Evolutionary conservation across 2,113 vertebrate species (phyloP), one percentile per base, ranked within the genome.

Genomic region (Chloebia gouldiae): DNA sequence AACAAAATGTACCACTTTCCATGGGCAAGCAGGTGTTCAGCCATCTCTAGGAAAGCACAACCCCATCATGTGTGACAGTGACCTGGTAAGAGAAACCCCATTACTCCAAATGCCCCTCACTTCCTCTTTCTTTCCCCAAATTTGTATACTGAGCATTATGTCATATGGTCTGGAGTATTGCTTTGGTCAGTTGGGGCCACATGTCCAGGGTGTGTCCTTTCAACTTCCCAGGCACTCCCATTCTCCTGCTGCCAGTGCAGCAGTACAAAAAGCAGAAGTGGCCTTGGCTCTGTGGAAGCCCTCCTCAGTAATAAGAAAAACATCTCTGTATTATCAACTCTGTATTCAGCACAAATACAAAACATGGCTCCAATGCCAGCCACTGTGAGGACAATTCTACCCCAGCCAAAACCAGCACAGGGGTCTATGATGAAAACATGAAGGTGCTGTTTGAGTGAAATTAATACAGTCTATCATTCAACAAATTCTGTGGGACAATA

Each of bases 31-130:
- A 53, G 69, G 16, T 21, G 20, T 53, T 75, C 53, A 53, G 39
- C 9, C 28, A 45, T 39, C 13, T 60, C 45, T 20, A 40, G 37
- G 11, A n/a, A 2, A 75, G 6, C n/a, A n/a, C 0, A 0, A 19
- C 11, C 6, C 33, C 23, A 40, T 39, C n/a, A 40, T 0, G 0
- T 20, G 4, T 25, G 24, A 66, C 9, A 6, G 45, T 25, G 7
- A 60, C 16, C 14, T 60, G 45, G 13, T 24, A 60, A 60, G 30
- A 81, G 16, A 47, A 53, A 60, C 2, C 2, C 13, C 16, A 45
- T 21, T 20, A 25, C 3, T 53, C 20, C 45, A 53, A 75, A 81
- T 5, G 5, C 13, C 5, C 8, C 15, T 40, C 13, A 1, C 7
- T 53, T n/a, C 33, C 28, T 31, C 28, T 30, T 68, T n/a, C 20